Percentiles rank a stretch among this genome's conserved stretches.
Conservation (phyloP, 2,797 vertebrate genomes). For the Pseudomugil tenellus region DNA sequence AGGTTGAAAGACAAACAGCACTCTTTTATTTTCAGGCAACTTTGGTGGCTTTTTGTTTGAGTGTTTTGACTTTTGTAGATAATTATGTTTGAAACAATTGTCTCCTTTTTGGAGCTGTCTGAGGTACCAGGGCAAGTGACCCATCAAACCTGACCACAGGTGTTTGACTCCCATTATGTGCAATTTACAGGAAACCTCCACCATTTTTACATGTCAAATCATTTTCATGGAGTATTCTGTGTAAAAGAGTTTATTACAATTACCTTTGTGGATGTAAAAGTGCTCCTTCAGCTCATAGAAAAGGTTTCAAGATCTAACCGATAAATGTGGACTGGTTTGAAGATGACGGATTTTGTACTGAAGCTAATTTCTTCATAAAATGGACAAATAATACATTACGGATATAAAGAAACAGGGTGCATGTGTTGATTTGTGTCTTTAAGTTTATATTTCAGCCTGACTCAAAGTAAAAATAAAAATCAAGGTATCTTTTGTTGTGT, state of each 20-base stretch:
- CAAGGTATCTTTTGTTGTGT: neutral
- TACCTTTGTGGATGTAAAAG: neutral
- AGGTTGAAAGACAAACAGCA: conserved; percentile 13
- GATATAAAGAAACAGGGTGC: neutral
- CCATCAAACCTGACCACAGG: conserved; percentile 30
- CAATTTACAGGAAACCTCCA: conserved; percentile 1
- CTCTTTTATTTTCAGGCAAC: conserved; percentile 22
- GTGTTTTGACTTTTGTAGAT: conserved; percentile 34
- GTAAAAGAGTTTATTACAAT: conserved; percentile 2
- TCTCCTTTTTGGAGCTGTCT: conserved; percentile 17
- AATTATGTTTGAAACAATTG: conserved; percentile 27
- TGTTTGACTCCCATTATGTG: neutral
- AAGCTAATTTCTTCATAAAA: too few relatives aligned
- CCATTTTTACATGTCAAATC: conserved; percentile 19
- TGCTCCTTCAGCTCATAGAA: neutral
- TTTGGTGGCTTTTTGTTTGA: conserved; percentile 20
- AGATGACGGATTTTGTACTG: neutral
- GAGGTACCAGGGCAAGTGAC: conserved; percentile 14
- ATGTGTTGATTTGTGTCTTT: neutral
- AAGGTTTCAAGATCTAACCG: neutral
- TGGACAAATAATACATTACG: neutral
- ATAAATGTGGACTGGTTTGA: neutral
- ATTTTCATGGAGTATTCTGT: conserved; percentile 11
- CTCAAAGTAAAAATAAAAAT: neutral
- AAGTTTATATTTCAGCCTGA: neutral